Evolutionary conservation across 2,888 invertebrate species (phyloP).

Genomic region (Diogma glabrata): DNA sequence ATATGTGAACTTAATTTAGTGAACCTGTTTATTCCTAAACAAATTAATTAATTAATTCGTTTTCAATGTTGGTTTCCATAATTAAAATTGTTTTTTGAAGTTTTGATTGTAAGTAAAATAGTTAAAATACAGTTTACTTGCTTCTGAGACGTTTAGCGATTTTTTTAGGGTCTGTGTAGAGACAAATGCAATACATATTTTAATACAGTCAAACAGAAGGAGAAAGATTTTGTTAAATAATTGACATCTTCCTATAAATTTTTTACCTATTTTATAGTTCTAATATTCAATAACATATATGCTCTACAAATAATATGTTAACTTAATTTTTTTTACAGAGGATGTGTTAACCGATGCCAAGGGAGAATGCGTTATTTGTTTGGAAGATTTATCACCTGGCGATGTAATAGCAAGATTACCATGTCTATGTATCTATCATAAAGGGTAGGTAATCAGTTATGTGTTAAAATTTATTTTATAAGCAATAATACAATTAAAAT

Average conservation of each 20-base stretch:
- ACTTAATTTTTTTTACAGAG: constrained; percentile 55
- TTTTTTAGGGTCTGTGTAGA: too few relatives aligned
- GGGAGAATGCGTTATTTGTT: constrained; percentile 97
- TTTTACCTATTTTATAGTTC: not conserved
- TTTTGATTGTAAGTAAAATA: too few relatives aligned
- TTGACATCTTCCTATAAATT: not conserved
- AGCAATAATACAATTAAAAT: too few relatives aligned
- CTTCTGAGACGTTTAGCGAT: too few relatives aligned
- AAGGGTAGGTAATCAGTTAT: constrained; percentile 75
- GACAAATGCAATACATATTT: too few relatives aligned
- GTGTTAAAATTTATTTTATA: not conserved
- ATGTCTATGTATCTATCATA: constrained; percentile 99
- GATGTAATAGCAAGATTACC: constrained; percentile 97
- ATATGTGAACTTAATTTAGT: too few relatives aligned
- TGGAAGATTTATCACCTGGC: constrained; percentile 91
- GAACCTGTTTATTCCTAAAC: too few relatives aligned
- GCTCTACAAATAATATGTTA: constrained; percentile 4
- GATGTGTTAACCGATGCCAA: constrained; percentile 92
- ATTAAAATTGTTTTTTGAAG: too few relatives aligned
- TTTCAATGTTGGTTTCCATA: too few relatives aligned
- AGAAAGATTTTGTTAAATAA: constrained; percentile 13
- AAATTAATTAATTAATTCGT: too few relatives aligned
- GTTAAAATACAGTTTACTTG: too few relatives aligned
- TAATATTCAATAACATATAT: not conserved
- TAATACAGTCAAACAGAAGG: too few relatives aligned